Evolutionary conservation across 2,113 vertebrate genomes (phyloP), one percentile per base, ranked within the genome.

Genomic region (Morone chrysops): DNA sequence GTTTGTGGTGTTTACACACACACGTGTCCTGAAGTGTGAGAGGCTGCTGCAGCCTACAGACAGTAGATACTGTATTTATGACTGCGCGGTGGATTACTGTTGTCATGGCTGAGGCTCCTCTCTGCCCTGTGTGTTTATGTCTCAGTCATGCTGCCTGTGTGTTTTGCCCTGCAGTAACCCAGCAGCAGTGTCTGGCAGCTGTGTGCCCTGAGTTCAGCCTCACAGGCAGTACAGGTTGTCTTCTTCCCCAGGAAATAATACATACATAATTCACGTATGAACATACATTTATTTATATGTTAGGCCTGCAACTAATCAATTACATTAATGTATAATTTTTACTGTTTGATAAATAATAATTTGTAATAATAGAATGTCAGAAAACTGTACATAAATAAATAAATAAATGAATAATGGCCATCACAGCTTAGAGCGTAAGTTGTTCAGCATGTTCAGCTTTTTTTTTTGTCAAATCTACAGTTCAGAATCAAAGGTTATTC

Each of bases 161-260:
- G 36, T 54, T 78, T 84, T 87, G 70, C 3, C 77, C 73, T 61
- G 6, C n/a, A 79, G 80, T 91, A 86, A 93, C 93, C 78, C 40
- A 4, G 41, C 6, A 45, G 0, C 5, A 1, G 0, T 0, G 0
- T 0, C 0, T 25, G 1, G 0, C 0, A 0, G 0, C 0, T 0
- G 0, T 22, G 0, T 2, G 8, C 70, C 92, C 85, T 40, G 12
- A 50, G 1, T 36, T 2, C 0, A 4, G 79, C 5, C 75, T 83
- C 13, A 56, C 85, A 89, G 80, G 88, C 20, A 51, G 8, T 5
- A 70, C 43, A 25, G 25, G 25, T 25, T 25, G 25, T 25, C 25
- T 25, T 25, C 25, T 25, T 25, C 25, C 25, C 25, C 25, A 25
- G 25, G 25, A 25, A 25, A 25, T 25, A 25, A 25, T 25, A 25